Evolutionary conservation across 1,140 invertebrate genomes (phyloP).

Genomic region (Plodia interpunctella): DNA sequence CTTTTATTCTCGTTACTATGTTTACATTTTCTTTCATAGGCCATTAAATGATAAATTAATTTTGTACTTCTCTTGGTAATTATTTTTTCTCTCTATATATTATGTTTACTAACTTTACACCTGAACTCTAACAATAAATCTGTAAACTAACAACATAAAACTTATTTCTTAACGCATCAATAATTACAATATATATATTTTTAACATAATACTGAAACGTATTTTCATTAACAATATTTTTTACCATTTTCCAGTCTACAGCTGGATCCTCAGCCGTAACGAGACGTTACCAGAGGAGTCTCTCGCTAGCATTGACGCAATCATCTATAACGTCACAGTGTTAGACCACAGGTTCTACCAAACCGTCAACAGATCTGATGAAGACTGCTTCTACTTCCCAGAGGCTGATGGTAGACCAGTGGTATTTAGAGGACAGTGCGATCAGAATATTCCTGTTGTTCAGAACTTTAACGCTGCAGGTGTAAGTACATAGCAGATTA

Average conservation of each 20-base stretch:
- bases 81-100: no score
- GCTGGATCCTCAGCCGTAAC: constrained; percentile 53
- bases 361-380: constrained; percentile 30
- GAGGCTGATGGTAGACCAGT: constrained; percentile 31
- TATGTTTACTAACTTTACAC: no score
- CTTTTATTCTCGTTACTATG: no score
- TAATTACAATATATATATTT: no score
- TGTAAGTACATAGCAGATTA: constrained; percentile 26
- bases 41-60: no score
- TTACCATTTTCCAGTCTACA: constrained; percentile 41
- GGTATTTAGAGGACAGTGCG: constrained; percentile 42
- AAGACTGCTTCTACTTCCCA: constrained; percentile 45
- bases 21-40: no score
- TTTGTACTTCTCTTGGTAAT: no score
- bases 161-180: no score
- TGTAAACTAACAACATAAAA: no score
- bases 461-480: constrained; percentile 31
- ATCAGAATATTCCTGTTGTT: constrained; percentile 34
- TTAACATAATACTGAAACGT: no score
- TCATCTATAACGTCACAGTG: constrained; percentile 31
- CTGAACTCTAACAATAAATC: no score
- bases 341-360: constrained; percentile 43
- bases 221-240: no score
- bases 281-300: constrained; percentile 26
- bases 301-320: constrained; percentile 28